phyloP scores from a whole-genome alignment of 2,797 vertebrate species.

The Tenualosa ilisha region DNA sequence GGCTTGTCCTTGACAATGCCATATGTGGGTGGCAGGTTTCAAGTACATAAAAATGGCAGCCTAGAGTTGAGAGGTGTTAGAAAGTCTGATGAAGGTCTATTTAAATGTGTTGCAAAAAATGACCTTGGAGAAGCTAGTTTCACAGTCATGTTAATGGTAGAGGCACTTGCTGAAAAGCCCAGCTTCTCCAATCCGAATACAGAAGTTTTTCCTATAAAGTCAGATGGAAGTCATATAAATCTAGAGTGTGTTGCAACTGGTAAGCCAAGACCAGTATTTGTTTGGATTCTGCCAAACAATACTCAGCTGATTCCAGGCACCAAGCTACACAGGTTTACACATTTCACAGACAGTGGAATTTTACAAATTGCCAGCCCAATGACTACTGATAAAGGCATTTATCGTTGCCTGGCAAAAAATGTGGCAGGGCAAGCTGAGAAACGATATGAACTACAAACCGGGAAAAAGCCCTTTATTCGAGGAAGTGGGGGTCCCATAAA shows the following conservation, averaged over 20 bases:
- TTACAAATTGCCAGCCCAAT: slow-evolving; percentile 65
- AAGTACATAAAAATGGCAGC: slow-evolving; percentile 77
- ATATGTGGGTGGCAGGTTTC: slow-evolving; percentile 76
- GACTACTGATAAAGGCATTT: slow-evolving; percentile 74
- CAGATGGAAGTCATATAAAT: slow-evolving; percentile 59
- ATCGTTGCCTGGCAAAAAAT: slow-evolving; percentile 78
- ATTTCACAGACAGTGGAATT: slow-evolving; percentile 71
- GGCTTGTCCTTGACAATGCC: slow-evolving; percentile 68
- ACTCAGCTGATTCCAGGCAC: slow-evolving; percentile 68
- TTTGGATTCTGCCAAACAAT: slow-evolving; percentile 78
- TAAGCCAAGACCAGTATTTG: slow-evolving; percentile 75
- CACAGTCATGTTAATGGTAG: slow-evolving; percentile 72
- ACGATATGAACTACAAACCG: slow-evolving; percentile 72
- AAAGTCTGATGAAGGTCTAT: slow-evolving; percentile 75
- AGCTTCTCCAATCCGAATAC: slow-evolving; percentile 78
- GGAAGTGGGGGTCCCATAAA: slow-evolving; percentile 71
- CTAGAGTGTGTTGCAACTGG: slow-evolving; percentile 75
- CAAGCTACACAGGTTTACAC: slow-evolving; percentile 69
- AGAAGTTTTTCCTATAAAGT: slow-evolving; percentile 74
- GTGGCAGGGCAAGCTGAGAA: slow-evolving; percentile 80
- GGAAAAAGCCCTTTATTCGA: slow-evolving; percentile 74
- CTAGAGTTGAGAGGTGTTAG: slow-evolving; percentile 77
- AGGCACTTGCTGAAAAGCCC: slow-evolving; percentile 77
- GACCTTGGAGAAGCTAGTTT: slow-evolving; percentile 72
- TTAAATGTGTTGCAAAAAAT: slow-evolving; percentile 74